These are phyloP conservation scores for Nibea albiflora DNA, from an alignment of 2,113 vertebrate species.

Conservation along the genomic window DNA sequence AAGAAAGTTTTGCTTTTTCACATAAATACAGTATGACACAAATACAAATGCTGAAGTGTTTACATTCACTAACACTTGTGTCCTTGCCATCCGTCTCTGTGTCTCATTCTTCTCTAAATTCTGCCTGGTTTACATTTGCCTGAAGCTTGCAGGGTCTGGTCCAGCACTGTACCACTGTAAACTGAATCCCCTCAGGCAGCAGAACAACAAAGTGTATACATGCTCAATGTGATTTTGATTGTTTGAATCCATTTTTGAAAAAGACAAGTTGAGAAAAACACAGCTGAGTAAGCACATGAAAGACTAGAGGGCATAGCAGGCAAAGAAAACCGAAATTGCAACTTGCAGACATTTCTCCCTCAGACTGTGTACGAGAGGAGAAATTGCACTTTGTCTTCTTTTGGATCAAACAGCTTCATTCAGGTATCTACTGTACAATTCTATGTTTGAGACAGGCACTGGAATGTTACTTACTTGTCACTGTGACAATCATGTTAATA, in stretches of 20 bases:
- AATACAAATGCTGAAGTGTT: not conserved
- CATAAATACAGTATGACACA: not conserved
- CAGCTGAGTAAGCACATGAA: conserved; percentile 22
- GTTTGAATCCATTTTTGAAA: conserved; percentile 18
- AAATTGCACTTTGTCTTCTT: not conserved
- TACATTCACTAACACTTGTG: not conserved
- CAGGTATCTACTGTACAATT: not conserved
- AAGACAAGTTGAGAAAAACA: conserved; percentile 19
- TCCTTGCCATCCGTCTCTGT: not conserved
- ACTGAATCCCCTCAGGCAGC: conserved; percentile 33
- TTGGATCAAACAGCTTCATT: not conserved
- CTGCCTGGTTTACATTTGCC: conserved; percentile 10
- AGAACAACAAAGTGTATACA: conserved; percentile 12
- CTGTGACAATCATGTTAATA: not conserved
- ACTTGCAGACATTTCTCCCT: not conserved
- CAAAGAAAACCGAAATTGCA: conserved; percentile 13
- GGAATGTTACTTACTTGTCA: not conserved
- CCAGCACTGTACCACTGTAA: not conserved
- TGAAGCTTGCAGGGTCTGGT: conserved; percentile 13
- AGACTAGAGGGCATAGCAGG: not conserved
- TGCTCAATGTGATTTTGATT: conserved; percentile 26
- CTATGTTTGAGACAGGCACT: not conserved
- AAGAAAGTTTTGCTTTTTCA: not conserved
- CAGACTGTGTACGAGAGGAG: not conserved
- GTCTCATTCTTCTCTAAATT: not conserved